A percentile compares a stretch with the other conserved stretches of the same genome.
Conservation (phyloP, 2,113 vertebrate species). For the Mellivora capensis region DNA sequence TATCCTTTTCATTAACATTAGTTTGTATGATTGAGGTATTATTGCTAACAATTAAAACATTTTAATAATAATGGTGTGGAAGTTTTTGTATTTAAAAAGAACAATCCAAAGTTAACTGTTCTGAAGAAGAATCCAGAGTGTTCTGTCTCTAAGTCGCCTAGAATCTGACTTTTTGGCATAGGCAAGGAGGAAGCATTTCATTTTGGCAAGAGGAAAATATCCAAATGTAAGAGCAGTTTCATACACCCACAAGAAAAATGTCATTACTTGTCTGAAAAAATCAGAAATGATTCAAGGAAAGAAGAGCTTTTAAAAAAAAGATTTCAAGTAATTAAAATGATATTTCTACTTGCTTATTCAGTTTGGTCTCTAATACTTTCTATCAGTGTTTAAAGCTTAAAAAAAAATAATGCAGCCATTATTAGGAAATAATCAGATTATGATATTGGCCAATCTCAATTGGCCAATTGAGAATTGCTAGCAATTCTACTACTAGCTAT, state of each 20-base stretch:
- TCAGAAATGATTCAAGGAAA: background rate
- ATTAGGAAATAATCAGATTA: background rate
- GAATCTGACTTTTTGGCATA: constrained; percentile 17
- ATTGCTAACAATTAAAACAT: background rate
- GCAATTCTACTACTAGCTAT: background rate
- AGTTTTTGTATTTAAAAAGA: constrained; percentile 1
- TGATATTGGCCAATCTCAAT: background rate
- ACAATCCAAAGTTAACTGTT: background rate
- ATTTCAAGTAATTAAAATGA: constrained; percentile 23
- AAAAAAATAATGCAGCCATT: background rate
- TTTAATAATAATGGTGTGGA: background rate
- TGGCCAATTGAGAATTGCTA: background rate
- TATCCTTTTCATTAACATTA: background rate
- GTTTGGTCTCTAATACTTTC: background rate
- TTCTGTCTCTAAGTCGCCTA: background rate
- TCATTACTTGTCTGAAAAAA: constrained; percentile 7
- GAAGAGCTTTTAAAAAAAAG: background rate
- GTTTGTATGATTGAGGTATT: background rate
- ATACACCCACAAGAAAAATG: constrained; percentile 28
- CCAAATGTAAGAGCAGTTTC: constrained; percentile 45
- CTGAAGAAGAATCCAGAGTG: background rate
- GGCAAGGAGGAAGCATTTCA: constrained; percentile 25
- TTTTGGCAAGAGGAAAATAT: constrained; percentile 50
- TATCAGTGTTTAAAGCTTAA: background rate
- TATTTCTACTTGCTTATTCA: background rate